Base-by-base conservation (phyloP, 1,140 invertebrate genomes). In the Drosophila mayri region DNA sequence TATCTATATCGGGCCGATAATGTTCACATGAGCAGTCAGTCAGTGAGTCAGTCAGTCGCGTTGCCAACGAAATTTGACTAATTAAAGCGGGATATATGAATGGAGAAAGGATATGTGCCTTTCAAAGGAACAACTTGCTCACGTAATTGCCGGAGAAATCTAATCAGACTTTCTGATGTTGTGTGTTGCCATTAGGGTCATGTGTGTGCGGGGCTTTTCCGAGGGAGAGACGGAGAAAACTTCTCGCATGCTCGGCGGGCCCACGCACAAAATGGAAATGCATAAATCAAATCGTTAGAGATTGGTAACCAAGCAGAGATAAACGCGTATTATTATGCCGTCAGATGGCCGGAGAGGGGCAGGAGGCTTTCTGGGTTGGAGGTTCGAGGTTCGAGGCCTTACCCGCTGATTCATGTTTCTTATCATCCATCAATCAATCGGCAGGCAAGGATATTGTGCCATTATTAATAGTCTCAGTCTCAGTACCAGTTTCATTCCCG, bases 311-410 rank as follows among this genome's bases (percentile, higher is more conserved):
- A 87, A 80, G 84, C 80, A 83, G 61, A 87, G 83, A 87, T 87
- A 87, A 87, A 88, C 83, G 86, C 83, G 61, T 78, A 88, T 87
- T 87, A 87, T 87, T 87, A 87, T 87, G 84, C 84, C 80, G 68
- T 63, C 60, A 79, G 66, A 77, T 75, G 50, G 28, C 20, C 12
- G 28, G 44, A 16, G n/a, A 14, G 28, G 28, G 28, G 28, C 28
- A 7, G 28, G 6, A 30, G 28, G 28, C 28, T 7, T 30, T 4
- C n/a, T 10, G 4, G 20, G 25, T 5, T 20, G 12, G 16, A 4
- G 35, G 5, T 12, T 61, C 32, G 63, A n/a, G 22, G n/a, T 32
- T 12, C n/a, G 9, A 38, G 37, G 50, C 59, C 72, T 43, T 47
- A 63, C 57, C 43, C 66, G 70, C 70, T 73, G 70, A 73, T 73